A percentile compares a stretch with the other conserved stretches of the same genome.
phyloP scores from a whole-genome alignment of 2,797 vertebrate species.

The Cuniculus paca region DNA sequence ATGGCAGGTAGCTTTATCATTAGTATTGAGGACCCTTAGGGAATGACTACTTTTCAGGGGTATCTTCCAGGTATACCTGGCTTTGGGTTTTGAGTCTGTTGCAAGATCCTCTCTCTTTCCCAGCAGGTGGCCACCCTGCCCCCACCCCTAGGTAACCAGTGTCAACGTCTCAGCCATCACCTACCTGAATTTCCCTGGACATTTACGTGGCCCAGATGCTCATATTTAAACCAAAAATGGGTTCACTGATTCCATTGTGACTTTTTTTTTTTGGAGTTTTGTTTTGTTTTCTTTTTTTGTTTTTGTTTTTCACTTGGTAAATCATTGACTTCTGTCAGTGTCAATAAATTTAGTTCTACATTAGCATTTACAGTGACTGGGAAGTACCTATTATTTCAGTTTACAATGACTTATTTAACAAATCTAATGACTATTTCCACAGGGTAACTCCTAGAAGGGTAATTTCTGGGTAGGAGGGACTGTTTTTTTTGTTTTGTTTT shows the following conservation, averaged over 20 bases:
- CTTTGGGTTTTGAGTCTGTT: too few relatives aligned
- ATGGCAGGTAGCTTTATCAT: too few relatives aligned
- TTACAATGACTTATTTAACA: neutral
- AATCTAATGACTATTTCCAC: neutral
- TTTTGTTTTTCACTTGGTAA: neutral
- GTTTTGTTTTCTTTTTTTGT: neutral
- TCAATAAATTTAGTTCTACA: neutral
- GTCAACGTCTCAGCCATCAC: too few relatives aligned
- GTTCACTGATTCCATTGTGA: neutral
- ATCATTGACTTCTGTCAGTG: neutral
- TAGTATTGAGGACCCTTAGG: too few relatives aligned
- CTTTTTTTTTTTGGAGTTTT: too few relatives aligned
- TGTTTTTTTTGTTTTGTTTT: neutral
- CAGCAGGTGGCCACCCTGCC: too few relatives aligned
- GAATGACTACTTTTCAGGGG: too few relatives aligned
- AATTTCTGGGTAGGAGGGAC: neutral
- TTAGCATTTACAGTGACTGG: neutral
- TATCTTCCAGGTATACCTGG: too few relatives aligned
- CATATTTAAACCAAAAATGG: neutral
- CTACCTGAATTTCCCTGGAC: neutral
- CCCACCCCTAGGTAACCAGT: neutral
- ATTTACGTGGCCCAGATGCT: neutral
- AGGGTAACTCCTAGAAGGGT: neutral
- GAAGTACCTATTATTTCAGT: neutral
- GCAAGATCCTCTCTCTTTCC: too few relatives aligned